These are phyloP conservation scores for Nomada goodeniana DNA, from an alignment of 2,888 invertebrate genomes.

Conservation along the genomic window DNA sequence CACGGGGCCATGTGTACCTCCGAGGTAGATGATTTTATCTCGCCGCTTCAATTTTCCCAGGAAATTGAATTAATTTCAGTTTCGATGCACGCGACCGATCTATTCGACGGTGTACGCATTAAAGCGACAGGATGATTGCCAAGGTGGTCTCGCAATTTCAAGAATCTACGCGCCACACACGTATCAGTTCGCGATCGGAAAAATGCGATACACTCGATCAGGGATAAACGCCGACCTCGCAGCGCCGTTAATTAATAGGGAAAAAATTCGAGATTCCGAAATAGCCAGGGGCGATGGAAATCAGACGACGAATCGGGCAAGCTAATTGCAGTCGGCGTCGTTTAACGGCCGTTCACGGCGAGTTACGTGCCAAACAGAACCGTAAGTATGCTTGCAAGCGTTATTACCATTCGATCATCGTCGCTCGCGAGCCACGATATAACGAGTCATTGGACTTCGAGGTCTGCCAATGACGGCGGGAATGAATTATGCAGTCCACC, in stretches of 20 bases:
- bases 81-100: slow-evolving; percentile 58
- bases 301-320: slow-evolving; percentile 55
- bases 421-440: slow-evolving; percentile 59
- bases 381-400: slow-evolving; percentile 61
- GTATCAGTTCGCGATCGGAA: not conserved
- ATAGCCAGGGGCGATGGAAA: slow-evolving; percentile 49
- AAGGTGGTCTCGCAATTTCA: not conserved
- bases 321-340: slow-evolving; percentile 56
- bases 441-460: slow-evolving; percentile 69
- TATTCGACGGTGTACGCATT: slow-evolving; percentile 28
- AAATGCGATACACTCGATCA: slow-evolving; percentile 2
- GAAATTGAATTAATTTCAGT: slow-evolving; percentile 66
- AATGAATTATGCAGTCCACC: slow-evolving; percentile 75
- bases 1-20: slow-evolving; percentile 37
- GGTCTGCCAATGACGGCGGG: slow-evolving; percentile 68
- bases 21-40: slow-evolving; percentile 61
- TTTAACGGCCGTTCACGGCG: slow-evolving; percentile 29
- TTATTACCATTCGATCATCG: slow-evolving; percentile 69
- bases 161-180: not conserved
- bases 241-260: slow-evolving; percentile 31
- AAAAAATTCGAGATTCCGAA: slow-evolving; percentile 26
- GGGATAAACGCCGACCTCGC: slow-evolving; percentile 8
- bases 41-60: slow-evolving; percentile 61
- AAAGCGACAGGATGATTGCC: slow-evolving; percentile 4
- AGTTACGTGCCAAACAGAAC: slow-evolving; percentile 64